Percentiles rank a stretch among this genome's conserved stretches.
These are phyloP conservation scores for Mastigias papua DNA, from an alignment of 30 jellyfish, hydroid and myxozoan genomes.

Conservation along the genomic window DNA sequence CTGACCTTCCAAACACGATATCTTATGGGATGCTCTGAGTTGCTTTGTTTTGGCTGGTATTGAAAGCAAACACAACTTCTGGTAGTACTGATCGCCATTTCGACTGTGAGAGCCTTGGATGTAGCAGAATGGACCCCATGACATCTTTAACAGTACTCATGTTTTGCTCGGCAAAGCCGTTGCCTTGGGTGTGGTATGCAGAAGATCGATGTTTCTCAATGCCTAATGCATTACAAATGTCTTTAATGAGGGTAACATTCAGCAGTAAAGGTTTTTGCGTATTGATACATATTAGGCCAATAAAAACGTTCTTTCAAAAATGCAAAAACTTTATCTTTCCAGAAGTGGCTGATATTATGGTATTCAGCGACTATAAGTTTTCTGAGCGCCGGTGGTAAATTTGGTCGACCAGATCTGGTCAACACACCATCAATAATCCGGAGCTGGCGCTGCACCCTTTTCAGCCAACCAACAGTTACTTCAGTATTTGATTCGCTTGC, in stretches of 20 bases:
- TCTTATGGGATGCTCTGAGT: conserved; percentile 34
- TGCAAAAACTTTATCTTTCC: too few species aligned
- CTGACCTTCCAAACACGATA: conserved; percentile 12
- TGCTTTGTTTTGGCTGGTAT: conserved; percentile 55
- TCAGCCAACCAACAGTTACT: too few species aligned
- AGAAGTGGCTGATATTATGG: too few species aligned
- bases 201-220: conserved; percentile 59
- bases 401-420: too few species aligned
- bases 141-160: conserved; percentile 57
- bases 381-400: too few species aligned
- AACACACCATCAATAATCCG: too few species aligned
- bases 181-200: conserved; percentile 70
- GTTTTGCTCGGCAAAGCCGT: conserved; percentile 62
- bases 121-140: conserved; percentile 33
- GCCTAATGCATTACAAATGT: conserved; percentile 30
- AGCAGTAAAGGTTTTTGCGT: too few species aligned
- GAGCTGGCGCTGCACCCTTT: too few species aligned
- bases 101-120: conserved; percentile 21
- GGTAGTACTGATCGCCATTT: conserved; percentile 41
- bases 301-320: too few species aligned
- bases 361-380: too few species aligned
- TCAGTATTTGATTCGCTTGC: too few species aligned
- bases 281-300: too few species aligned
- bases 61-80: conserved; percentile 40
- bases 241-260: conserved; percentile 25